Percentiles rank a stretch among this genome's conserved stretches.
These are phyloP conservation scores for Drosophila burlai DNA, from an alignment of 1,140 invertebrate genomes.

Conservation along the genomic window DNA sequence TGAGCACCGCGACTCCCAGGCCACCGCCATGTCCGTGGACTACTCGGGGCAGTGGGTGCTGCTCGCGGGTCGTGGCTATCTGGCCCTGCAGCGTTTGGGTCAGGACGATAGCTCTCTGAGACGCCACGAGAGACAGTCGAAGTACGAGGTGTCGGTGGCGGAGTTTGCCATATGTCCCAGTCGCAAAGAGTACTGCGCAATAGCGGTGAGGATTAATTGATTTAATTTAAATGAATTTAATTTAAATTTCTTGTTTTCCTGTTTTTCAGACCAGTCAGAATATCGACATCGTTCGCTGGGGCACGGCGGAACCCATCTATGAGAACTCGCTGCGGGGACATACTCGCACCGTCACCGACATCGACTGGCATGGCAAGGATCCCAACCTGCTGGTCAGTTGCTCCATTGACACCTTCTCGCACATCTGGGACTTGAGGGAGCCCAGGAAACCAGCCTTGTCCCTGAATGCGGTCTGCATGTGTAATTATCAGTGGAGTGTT, in stretches of 20 bases:
- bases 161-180: constrained; percentile 95
- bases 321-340: constrained; percentile 92
- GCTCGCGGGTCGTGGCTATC: constrained; percentile 90
- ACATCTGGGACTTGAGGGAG: constrained; percentile 97
- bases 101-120: constrained; percentile 90
- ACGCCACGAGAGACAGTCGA: constrained; percentile 94
- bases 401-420: constrained; percentile 96
- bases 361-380: constrained; percentile 96
- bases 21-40: constrained; percentile 96
- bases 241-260: constrained; percentile 24
- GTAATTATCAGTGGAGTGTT: constrained; percentile 32
- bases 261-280: constrained; percentile 91
- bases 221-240: neutral
- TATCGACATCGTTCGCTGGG: constrained; percentile 93
- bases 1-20: constrained; percentile 88
- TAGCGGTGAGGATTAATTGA: constrained; percentile 90
- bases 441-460: constrained; percentile 92
- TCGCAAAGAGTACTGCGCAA: constrained; percentile 93
- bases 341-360: constrained; percentile 94
- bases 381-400: constrained; percentile 96
- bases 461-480: constrained; percentile 90
- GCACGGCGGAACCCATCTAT: constrained; percentile 88
- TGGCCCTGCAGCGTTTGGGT: constrained; percentile 92
- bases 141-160: constrained; percentile 96
- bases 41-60: constrained; percentile 93